Conservation (phyloP, 92 coral and sea anemone species). For the Phymanthus crucifer region DNA sequence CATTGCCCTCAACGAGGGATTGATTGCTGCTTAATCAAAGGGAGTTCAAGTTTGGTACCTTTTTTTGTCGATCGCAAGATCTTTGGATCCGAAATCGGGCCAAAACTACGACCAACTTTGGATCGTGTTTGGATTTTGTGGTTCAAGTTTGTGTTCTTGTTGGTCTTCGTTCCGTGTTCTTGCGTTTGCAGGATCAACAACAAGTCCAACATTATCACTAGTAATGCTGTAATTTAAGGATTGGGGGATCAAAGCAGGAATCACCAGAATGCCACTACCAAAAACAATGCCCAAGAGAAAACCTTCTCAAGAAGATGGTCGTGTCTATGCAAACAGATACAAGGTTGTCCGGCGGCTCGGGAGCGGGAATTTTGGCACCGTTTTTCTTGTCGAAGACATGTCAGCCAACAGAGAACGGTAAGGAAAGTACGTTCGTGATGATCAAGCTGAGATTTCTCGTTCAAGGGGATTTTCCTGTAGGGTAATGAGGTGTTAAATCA, state of each 20-base stretch:
- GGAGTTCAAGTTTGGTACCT: not conserved
- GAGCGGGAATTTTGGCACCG: constrained; percentile 93
- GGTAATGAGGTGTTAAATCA: not conserved
- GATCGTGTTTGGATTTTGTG: not conserved
- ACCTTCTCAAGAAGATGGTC: constrained; percentile 61
- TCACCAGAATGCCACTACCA: constrained; percentile 83
- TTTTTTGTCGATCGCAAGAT: not conserved
- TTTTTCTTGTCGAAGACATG: constrained; percentile 85
- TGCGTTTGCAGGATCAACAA: not conserved
- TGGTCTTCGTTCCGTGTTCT: constrained; percentile 1
- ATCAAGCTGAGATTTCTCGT: not conserved
- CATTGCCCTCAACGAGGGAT: not conserved
- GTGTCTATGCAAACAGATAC: constrained; percentile 88
- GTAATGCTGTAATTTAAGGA: not conserved
- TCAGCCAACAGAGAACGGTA: constrained; percentile 68
- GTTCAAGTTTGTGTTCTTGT: not conserved
- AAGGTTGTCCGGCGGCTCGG: constrained; percentile 78
- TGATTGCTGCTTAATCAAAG: not conserved
- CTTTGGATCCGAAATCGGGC: not conserved
- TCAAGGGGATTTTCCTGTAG: not conserved
- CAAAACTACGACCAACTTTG: not conserved
- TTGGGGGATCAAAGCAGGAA: not conserved
- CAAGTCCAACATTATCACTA: not conserved
- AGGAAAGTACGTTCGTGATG: not conserved
- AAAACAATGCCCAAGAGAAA: constrained; percentile 86